Conservation (phyloP, 2,888 invertebrate genomes). For the Dilophus febrilis region DNA sequence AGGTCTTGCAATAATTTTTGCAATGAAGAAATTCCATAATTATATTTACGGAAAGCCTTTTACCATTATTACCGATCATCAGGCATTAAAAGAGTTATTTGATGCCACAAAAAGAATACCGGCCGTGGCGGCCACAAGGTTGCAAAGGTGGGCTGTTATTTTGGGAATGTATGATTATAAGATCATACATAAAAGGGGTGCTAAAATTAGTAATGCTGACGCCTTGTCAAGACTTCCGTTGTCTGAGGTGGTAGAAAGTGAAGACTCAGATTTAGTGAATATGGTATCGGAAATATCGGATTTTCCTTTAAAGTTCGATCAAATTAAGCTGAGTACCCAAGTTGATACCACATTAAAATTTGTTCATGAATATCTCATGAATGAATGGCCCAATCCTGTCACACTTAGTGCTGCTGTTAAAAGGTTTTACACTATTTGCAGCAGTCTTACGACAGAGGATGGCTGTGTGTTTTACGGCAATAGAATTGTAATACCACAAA, state of each 20-base stretch:
- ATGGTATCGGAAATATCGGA: not conserved
- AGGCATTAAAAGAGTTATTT: not conserved
- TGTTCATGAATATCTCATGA: not conserved
- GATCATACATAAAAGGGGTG: conserved; percentile 6
- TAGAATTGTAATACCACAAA: conserved; percentile 7
- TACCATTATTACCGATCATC: not conserved
- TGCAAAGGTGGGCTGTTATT: conserved; percentile 15
- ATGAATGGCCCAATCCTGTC: not conserved
- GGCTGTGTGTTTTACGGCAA: conserved; percentile 8
- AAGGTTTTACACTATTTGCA: not conserved
- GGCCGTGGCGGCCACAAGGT: not conserved
- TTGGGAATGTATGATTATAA: conserved; percentile 6
- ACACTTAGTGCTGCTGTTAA: not conserved
- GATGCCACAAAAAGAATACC: not conserved
- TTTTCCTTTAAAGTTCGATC: not conserved
- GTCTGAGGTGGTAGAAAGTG: not conserved
- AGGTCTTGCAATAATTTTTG: conserved; percentile 17
- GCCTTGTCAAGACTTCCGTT: conserved; percentile 11
- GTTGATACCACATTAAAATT: not conserved
- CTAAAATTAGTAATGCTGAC: conserved; percentile 11
- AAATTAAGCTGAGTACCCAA: not conserved
- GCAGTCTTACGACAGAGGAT: not conserved
- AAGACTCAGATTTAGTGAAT: not conserved
- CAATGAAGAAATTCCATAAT: not conserved
- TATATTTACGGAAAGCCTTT: not conserved